A percentile compares a stretch with the other conserved stretches of the same genome.
Evolutionary conservation across 2,888 invertebrate genomes (phyloP).

Genomic region (Xanthorhoe spadicearia): DNA sequence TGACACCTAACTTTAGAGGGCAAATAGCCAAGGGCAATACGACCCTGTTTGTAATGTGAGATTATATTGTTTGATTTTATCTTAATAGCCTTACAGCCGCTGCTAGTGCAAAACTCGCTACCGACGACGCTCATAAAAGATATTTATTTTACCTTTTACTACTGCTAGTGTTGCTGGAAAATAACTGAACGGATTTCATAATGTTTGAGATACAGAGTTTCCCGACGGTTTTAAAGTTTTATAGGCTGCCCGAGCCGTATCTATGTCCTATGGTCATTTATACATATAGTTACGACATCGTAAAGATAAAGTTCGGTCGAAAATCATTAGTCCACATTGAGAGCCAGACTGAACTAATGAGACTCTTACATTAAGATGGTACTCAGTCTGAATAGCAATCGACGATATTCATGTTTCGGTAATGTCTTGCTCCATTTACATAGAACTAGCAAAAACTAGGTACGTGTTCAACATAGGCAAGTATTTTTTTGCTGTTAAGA

Average conservation of each 20-base stretch:
- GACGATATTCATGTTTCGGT: conserved; percentile 37
- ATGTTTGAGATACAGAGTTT: background rate
- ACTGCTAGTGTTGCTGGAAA: background rate
- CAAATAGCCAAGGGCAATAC: conserved; percentile 22
- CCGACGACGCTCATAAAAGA: background rate
- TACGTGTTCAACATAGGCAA: conserved; percentile 36
- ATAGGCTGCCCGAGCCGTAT: background rate
- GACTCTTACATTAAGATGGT: conserved; percentile 47
- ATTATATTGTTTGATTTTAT: conserved; percentile 17
- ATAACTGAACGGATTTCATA: conserved; percentile 2
- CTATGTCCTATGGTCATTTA: conserved; percentile 8
- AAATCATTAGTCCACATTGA: conserved; percentile 47
- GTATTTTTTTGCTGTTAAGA: conserved; percentile 27
- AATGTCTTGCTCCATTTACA: conserved; percentile 41
- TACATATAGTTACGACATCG: conserved; percentile 49
- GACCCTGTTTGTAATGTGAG: conserved; percentile 10
- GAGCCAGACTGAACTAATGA: conserved; percentile 50
- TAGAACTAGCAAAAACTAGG: conserved; percentile 43
- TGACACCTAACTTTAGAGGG: conserved; percentile 36
- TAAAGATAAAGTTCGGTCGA: conserved; percentile 50
- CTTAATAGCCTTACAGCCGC: conserved; percentile 4
- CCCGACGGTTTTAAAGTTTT: conserved; percentile 15
- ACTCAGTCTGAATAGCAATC: conserved; percentile 42
- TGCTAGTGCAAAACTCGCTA: background rate
- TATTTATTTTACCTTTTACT: background rate